Base-by-base conservation (phyloP, 1,140 invertebrate species). In the Luehdorfia chinensis region DNA sequence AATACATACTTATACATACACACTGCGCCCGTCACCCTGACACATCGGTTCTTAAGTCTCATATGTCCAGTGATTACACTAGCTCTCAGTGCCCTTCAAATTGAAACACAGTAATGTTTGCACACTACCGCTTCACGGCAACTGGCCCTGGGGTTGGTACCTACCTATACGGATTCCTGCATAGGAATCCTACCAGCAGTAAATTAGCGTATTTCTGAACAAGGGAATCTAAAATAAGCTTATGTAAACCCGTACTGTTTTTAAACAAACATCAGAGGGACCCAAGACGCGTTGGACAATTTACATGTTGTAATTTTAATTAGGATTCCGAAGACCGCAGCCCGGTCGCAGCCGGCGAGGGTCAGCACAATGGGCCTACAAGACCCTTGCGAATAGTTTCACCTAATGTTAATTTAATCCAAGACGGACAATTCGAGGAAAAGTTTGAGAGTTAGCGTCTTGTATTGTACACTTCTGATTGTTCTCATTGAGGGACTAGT, bases 321-420 rank as follows among this genome's bases (percentile, higher is more conserved):
- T 75, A 70, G 63, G 69, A 70, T 60, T 71, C 63, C 56, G 56
- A 32, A 31, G 64, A 57, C 64, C 69, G 61, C 65, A 58, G 60
- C 57, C 53, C 55, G 50, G 47, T 28, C 50, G 14, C 37, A 32
- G 49, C 36, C 13, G 12, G 8, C 44, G 54, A 32, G 54, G 46
- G 56, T 37, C 31, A 48, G 65, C 56, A 72, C 66, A 72, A 68
- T 73, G 59, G 65, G 39, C 72, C 61, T 41, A 49, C 50, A 45
- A 34, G 46, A 52, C 57, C 55, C 62, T 48, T 21, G 44, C 47
- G 61, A 65, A 69, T 66, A 72, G 58, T 72, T 74, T 49, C 54
- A 73, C 74, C 72, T 83, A 83, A 83, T 83, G 76, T 83, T 80
- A 76, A 80, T 83, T 80, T 83, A 79, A 83, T 83, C 73, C 62